Evolutionary conservation across 2,113 vertebrate species (phyloP).

Genomic region (Jacana jacana): DNA sequence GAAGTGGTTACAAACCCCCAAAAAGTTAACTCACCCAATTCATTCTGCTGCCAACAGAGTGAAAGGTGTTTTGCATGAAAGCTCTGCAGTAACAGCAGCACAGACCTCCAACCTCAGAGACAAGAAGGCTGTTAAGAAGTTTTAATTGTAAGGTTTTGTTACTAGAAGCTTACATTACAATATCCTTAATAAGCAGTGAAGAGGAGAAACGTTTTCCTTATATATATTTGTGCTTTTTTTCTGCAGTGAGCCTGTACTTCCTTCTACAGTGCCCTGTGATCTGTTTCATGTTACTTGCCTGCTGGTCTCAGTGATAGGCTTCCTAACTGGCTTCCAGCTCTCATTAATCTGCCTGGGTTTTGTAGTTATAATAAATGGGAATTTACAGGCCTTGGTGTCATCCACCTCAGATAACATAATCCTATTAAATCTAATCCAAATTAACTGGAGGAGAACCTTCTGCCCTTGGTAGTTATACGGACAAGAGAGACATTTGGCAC

Average conservation of each 20-base stretch:
- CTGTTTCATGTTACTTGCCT: not conserved
- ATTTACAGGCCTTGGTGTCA: not conserved
- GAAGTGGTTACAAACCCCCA: not conserved
- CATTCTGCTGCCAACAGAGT: not conserved
- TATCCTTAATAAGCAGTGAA: not conserved
- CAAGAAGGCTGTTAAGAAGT: not conserved
- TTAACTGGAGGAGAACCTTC: not conserved
- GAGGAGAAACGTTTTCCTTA: not conserved
- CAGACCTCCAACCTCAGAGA: not conserved
- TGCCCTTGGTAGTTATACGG: not conserved
- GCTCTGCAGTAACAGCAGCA: not conserved
- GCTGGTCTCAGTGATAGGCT: not conserved
- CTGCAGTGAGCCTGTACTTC: not conserved
- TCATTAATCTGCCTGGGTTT: not conserved
- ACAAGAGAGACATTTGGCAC: not conserved
- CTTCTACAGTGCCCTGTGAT: not conserved
- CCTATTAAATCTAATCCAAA: constrained; percentile 14
- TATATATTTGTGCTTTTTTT: fast-evolving
- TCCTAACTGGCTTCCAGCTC: not conserved
- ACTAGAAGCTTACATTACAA: not conserved
- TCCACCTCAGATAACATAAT: not conserved
- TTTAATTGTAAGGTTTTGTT: not conserved
- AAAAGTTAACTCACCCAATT: not conserved
- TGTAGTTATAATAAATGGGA: not conserved
- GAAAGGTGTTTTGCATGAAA: not conserved